Evolutionary conservation across 2,797 vertebrate species (phyloP).

Genomic region (Novumbra hubbsi): DNA sequence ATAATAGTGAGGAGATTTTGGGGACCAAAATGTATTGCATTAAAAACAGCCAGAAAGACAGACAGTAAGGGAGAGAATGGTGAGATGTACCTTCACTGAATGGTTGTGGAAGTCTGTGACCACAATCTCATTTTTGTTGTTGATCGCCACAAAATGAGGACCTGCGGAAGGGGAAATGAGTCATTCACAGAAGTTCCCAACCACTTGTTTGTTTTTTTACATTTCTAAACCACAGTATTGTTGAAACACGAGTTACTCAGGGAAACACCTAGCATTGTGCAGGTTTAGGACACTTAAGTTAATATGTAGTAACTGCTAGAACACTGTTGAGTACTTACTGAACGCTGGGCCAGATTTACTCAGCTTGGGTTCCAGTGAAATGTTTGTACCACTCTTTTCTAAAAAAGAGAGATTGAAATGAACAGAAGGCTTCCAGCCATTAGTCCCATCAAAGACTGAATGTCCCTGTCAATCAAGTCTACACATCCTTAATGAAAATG

Average conservation of each 20-base stretch:
- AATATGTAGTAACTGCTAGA: background rate
- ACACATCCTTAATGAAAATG: background rate
- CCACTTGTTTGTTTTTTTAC: conserved; percentile 41
- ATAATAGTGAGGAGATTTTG: too few relatives aligned
- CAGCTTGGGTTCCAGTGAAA: conserved; percentile 78
- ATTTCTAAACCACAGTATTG: conserved; percentile 33
- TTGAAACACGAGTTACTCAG: conserved; percentile 34
- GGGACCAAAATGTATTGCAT: too few relatives aligned
- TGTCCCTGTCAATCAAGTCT: background rate
- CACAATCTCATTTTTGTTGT: conserved; percentile 96
- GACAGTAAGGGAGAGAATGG: background rate
- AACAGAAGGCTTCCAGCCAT: conserved; percentile 19
- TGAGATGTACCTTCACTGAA: conserved; percentile 87
- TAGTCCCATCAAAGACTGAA: background rate
- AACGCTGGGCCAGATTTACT: conserved; percentile 80
- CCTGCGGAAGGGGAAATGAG: conserved; percentile 69
- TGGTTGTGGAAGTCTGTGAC: conserved; percentile 98
- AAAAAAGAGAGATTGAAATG: conserved; percentile 54
- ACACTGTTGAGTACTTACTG: conserved; percentile 71
- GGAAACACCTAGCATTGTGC: background rate
- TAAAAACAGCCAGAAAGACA: background rate
- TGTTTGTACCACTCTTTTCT: conserved; percentile 80
- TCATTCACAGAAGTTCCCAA: conserved; percentile 26
- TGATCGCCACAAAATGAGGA: conserved; percentile 95
- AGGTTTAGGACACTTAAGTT: background rate